phyloP scores from a whole-genome alignment of 1,140 invertebrate genomes.

The Drosophila mauritiana region DNA sequence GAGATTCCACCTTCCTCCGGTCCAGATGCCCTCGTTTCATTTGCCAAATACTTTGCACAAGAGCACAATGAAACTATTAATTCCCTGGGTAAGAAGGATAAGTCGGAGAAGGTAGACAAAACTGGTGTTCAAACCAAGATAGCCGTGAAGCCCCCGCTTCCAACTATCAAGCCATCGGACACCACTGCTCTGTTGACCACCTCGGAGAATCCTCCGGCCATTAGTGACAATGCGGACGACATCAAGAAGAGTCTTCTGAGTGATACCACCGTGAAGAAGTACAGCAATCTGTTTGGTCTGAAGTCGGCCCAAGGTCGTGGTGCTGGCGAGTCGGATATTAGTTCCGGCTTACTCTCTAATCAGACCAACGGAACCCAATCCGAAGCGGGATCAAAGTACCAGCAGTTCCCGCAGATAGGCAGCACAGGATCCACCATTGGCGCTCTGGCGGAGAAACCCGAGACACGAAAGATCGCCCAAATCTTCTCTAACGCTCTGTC shows the following conservation, averaged over 20 bases:
- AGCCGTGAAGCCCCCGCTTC: slow-evolving; percentile 53
- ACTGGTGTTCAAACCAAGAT: slow-evolving; percentile 45
- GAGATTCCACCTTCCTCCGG: slow-evolving; percentile 89
- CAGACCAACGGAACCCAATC: slow-evolving; percentile 44
- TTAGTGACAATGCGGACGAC: slow-evolving; percentile 77
- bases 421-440: slow-evolving; percentile 72
- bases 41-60: slow-evolving; percentile 91
- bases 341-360: slow-evolving; percentile 35
- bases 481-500: slow-evolving; percentile 92
- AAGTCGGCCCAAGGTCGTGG: slow-evolving; percentile 38
- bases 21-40: slow-evolving; percentile 90
- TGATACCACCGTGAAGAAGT: slow-evolving; percentile 87
- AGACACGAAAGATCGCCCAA: slow-evolving; percentile 91
- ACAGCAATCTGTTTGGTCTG: slow-evolving; percentile 86
- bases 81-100: slow-evolving; percentile 42
- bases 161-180: slow-evolving; percentile 60
- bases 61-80: slow-evolving; percentile 87
- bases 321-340: slow-evolving; percentile 32
- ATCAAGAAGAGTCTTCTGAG: slow-evolving; percentile 86
- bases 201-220: slow-evolving; percentile 50
- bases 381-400: slow-evolving; percentile 32
- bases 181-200: slow-evolving; percentile 67
- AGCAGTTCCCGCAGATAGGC: slow-evolving; percentile 77
- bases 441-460: slow-evolving; percentile 86
- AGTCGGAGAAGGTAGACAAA: slow-evolving; percentile 55